phyloP scores from a whole-genome alignment of 2,888 invertebrate species.

The Dasypolia templi region DNA sequence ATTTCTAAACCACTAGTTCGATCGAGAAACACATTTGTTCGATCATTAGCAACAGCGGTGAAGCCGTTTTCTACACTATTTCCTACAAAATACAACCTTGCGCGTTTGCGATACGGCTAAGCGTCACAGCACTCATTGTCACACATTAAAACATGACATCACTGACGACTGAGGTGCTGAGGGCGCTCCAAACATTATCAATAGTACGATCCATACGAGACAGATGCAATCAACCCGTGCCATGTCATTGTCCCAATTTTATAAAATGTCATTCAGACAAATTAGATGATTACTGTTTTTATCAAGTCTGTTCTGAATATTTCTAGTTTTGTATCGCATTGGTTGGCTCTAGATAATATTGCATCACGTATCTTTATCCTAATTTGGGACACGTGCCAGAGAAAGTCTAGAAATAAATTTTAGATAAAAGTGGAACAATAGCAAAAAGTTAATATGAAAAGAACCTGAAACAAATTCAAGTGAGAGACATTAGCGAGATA shows the following conservation, averaged over 20 bases:
- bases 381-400: slow-evolving; percentile 18
- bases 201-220: slow-evolving; percentile 22
- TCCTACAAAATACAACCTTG: slow-evolving; percentile 51
- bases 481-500: neutral
- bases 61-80: slow-evolving; percentile 20
- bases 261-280: slow-evolving; percentile 50
- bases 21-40: neutral
- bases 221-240: slow-evolving; percentile 46
- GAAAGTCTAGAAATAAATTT: neutral
- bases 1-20: slow-evolving; percentile 17
- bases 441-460: neutral
- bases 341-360: slow-evolving; percentile 32
- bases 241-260: slow-evolving; percentile 60
- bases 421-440: neutral
- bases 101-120: slow-evolving; percentile 38
- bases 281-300: slow-evolving; percentile 61
- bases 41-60: slow-evolving; percentile 6
- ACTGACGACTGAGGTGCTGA: slow-evolving; percentile 31
- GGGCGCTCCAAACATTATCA: slow-evolving; percentile 48
- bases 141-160: slow-evolving; percentile 66
- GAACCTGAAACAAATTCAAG: neutral
- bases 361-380: slow-evolving; percentile 17
- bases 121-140: slow-evolving; percentile 39
- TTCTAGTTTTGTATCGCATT: slow-evolving; percentile 29
- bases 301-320: slow-evolving; percentile 52